Percentiles rank a stretch among this genome's conserved stretches.
These are phyloP conservation scores for Gambusia yucatana DNA, from an alignment of 2,797 vertebrate species.

Conservation along the genomic window DNA sequence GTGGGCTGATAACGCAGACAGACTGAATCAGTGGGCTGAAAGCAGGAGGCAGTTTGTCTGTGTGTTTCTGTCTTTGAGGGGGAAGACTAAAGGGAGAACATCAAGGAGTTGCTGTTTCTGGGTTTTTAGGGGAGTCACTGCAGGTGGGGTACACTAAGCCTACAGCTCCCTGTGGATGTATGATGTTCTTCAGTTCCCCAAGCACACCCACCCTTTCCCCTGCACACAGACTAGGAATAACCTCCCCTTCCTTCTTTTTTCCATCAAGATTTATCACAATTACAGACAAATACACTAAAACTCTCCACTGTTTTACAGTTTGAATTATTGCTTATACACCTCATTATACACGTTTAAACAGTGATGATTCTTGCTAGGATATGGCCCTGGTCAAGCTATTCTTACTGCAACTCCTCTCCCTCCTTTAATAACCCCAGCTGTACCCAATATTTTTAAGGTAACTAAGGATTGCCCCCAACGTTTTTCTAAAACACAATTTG, in stretches of 20 bases:
- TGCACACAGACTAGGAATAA: conserved; percentile 43
- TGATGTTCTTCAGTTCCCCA: conserved; percentile 48
- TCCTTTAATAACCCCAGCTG: neutral
- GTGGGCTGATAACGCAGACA: conserved; percentile 69
- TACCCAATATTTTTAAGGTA: neutral
- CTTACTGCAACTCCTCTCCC: neutral
- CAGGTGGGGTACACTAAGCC: conserved; percentile 54
- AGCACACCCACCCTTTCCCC: neutral
- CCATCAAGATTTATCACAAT: conserved; percentile 25
- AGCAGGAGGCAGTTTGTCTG: conserved; percentile 48
- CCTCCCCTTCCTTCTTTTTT: conserved; percentile 25
- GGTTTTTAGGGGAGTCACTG: conserved; percentile 46
- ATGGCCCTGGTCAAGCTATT: neutral
- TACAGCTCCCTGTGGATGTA: conserved; percentile 55
- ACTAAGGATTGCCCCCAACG: neutral
- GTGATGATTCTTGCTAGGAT: neutral
- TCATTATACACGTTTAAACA: neutral
- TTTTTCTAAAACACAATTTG: neutral
- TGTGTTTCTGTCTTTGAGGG: conserved; percentile 21
- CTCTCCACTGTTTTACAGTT: neutral
- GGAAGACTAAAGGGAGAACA: conserved; percentile 35
- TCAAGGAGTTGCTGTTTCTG: conserved; percentile 47
- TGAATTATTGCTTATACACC: neutral
- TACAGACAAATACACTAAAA: conserved; percentile 6
- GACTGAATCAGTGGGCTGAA: conserved; percentile 70